phyloP scores from a whole-genome alignment of 64 coral and sea anemone genomes.

The Pocillopora damicornis region DNA sequence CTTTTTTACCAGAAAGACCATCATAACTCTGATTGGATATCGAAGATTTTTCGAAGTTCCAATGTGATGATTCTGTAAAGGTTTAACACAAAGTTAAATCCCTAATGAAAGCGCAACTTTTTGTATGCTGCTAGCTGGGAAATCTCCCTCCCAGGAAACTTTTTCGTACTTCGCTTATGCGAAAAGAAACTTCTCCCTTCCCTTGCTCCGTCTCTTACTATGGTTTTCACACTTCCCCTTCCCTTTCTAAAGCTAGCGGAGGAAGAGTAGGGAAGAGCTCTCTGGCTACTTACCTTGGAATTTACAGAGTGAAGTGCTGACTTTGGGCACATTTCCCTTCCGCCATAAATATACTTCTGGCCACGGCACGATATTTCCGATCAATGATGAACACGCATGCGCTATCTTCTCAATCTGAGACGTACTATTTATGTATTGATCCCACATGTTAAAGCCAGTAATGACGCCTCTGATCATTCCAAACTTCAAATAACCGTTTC shows the following conservation, averaged over 20 bases:
- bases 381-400: neutral
- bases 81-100: too few relatives aligned
- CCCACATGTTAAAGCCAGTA: constrained; percentile 34
- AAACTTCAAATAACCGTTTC: neutral
- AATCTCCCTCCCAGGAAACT: too few relatives aligned
- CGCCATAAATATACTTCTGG: constrained; percentile 10
- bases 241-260: too few relatives aligned
- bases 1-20: neutral
- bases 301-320: neutral
- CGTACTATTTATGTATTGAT: neutral
- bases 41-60: too few relatives aligned
- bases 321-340: neutral
- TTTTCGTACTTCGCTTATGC: too few relatives aligned
- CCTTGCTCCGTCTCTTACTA: too few relatives aligned
- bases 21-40: neutral
- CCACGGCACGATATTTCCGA: constrained; percentile 26
- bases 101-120: too few relatives aligned
- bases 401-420: neutral
- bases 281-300: neutral
- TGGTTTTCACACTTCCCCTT: too few relatives aligned
- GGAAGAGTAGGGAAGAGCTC: too few relatives aligned
- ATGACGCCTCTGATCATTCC: constrained; percentile 7
- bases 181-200: too few relatives aligned
- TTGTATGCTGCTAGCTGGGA: too few relatives aligned
- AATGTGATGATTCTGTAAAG: too few relatives aligned